phyloP scores from a whole-genome alignment of 2,113 vertebrate species.

The Merops nubicus region DNA sequence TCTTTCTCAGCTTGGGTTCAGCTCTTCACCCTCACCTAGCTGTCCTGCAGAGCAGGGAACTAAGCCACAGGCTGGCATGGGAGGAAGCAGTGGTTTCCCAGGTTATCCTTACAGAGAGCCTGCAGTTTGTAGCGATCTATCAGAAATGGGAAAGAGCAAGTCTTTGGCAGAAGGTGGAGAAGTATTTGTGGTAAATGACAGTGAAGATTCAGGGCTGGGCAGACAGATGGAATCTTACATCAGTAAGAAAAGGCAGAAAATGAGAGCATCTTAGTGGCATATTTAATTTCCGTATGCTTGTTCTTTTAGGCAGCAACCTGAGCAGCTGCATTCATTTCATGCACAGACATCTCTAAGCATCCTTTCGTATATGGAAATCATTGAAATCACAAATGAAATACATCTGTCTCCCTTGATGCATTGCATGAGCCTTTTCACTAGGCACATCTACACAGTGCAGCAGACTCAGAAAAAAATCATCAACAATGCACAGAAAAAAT shows the following conservation, averaged over 20 bases:
- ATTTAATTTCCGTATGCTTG: conserved; percentile 9
- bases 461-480: not conserved
- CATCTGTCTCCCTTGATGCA: conserved; percentile 2
- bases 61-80: not conserved
- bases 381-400: conserved; percentile 40
- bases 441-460: not conserved
- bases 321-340: conserved; percentile 40
- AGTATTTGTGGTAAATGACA: not conserved
- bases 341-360: conserved; percentile 29
- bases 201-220: not conserved
- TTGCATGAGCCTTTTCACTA: not conserved
- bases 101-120: not conserved
- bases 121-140: not conserved
- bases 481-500: not conserved
- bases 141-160: not conserved
- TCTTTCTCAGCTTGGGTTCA: not conserved
- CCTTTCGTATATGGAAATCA: conserved; percentile 26
- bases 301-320: conserved; percentile 23
- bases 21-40: not conserved
- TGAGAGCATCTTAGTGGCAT: not conserved
- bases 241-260: conserved; percentile 10
- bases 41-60: not conserved
- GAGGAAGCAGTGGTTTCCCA: not conserved
- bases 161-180: not conserved
- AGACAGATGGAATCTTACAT: conserved; percentile 6